Evolutionary conservation across 30 jellyfish, hydroid and myxozoan species (phyloP).

Genomic region (Mastigias papua): DNA sequence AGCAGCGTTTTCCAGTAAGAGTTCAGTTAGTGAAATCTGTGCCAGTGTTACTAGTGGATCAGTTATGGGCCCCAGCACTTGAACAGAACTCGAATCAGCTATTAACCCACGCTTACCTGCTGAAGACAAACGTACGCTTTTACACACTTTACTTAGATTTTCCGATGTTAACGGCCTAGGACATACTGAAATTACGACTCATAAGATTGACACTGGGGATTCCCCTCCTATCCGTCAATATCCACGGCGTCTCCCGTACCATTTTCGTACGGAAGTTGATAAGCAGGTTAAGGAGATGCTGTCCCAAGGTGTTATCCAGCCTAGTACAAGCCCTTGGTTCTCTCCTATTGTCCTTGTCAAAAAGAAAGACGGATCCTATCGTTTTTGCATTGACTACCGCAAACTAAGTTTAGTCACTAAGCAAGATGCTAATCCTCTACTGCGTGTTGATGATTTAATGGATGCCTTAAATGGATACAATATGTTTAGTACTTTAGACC

Average conservation of each 20-base stretch:
- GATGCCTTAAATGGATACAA: not conserved
- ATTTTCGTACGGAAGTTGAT: not conserved
- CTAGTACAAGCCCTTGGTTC: constrained; percentile 50
- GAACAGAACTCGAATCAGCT: not conserved
- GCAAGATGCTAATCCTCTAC: constrained; percentile 40
- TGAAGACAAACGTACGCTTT: too few relatives aligned
- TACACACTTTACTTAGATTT: too few relatives aligned
- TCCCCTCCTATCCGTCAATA: not conserved
- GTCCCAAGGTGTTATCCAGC: constrained; percentile 27
- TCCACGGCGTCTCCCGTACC: not conserved
- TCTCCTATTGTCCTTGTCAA: constrained; percentile 62
- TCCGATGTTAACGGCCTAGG: too few relatives aligned
- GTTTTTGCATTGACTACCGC: constrained; percentile 41
- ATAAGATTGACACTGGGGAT: constrained; percentile 43
- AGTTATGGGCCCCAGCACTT: too few relatives aligned
- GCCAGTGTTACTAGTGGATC: too few relatives aligned
- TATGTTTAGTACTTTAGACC: not conserved
- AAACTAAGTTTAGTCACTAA: constrained; percentile 43
- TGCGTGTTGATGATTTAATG: constrained; percentile 2
- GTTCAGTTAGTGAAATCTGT: too few relatives aligned
- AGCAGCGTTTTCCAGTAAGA: too few relatives aligned
- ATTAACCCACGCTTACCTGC: too few relatives aligned
- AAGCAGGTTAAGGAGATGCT: constrained; percentile 33
- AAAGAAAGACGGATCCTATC: constrained; percentile 38
- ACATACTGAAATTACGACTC: not conserved